Evolutionary conservation across 2,888 invertebrate genomes (phyloP).

Genomic region (Diploptera punctata): DNA sequence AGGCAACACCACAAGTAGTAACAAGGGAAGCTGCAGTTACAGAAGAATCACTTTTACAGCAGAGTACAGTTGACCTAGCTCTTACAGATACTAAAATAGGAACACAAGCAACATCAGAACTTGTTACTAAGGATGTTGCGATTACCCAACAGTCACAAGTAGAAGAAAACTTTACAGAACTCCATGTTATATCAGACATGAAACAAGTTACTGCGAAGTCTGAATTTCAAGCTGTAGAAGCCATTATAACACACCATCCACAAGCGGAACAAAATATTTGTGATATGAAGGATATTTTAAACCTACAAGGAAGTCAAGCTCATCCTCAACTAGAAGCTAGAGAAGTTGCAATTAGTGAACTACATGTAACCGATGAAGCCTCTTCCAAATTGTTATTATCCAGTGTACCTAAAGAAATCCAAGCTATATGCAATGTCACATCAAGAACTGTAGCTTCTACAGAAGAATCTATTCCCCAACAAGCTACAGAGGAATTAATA

Average conservation of each 20-base stretch:
- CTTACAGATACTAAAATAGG: background rate
- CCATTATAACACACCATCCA: conserved; percentile 32
- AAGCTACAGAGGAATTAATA: conserved; percentile 17
- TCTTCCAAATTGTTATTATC: background rate
- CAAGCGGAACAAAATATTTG: conserved; percentile 10
- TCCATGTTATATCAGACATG: background rate
- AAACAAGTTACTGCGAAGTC: conserved; percentile 27
- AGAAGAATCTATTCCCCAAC: conserved; percentile 21
- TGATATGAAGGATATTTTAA: background rate
- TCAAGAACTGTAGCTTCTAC: conserved; percentile 23
- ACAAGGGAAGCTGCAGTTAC: conserved; percentile 31
- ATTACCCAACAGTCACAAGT: conserved; percentile 30
- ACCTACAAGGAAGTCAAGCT: background rate
- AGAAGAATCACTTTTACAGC: conserved; percentile 31
- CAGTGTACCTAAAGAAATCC: background rate
- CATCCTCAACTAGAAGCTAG: conserved; percentile 13
- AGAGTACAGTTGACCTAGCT: conserved; percentile 14
- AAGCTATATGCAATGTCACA: conserved; percentile 13
- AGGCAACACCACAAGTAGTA: conserved; percentile 13
- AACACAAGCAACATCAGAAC: conserved; percentile 19
- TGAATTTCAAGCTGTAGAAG: conserved; percentile 26
- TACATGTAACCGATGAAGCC: background rate
- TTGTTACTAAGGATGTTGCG: conserved; percentile 33
- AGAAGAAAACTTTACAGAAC: conserved; percentile 24
- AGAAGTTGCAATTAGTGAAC: conserved; percentile 29